Conservation (phyloP, 2,113 vertebrate genomes). For the Odontophorus gujanensis region DNA sequence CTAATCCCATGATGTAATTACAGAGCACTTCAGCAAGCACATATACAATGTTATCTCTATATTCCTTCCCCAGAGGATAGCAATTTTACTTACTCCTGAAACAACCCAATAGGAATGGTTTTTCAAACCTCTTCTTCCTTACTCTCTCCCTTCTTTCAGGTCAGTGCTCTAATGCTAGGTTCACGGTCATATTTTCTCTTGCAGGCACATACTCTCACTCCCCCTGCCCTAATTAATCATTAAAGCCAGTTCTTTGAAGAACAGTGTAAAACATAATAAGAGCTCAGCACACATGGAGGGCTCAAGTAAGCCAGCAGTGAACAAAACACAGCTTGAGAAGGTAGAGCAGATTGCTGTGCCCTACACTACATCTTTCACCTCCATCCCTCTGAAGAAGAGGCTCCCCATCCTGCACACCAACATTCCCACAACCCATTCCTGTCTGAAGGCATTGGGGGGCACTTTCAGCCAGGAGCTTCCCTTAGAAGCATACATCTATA, state of each 20-base stretch:
- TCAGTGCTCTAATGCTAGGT: conserved; percentile 62
- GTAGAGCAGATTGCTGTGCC: neutral
- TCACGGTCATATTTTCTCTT: conserved; percentile 44
- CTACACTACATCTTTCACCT: neutral
- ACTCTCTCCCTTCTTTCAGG: conserved; percentile 48
- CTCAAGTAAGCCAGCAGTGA: neutral
- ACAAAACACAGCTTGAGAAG: neutral
- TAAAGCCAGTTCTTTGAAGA: conserved; percentile 57
- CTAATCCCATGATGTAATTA: neutral
- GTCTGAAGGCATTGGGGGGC: neutral
- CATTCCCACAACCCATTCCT: neutral
- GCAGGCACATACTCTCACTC: conserved; percentile 32
- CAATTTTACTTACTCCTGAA: conserved; percentile 39
- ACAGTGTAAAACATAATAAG: conserved; percentile 17
- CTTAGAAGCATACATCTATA: neutral
- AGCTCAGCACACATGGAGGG: neutral
- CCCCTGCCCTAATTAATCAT: conserved; percentile 53
- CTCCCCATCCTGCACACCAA: neutral
- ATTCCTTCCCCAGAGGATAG: neutral
- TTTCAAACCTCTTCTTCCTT: conserved; percentile 23
- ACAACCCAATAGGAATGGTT: conserved; percentile 13
- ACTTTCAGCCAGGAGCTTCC: neutral
- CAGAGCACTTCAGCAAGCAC: neutral
- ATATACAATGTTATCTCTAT: neutral
- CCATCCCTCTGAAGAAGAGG: neutral